phyloP scores from a whole-genome alignment of 2,797 vertebrate species.

The Poeciliopsis infans region DNA sequence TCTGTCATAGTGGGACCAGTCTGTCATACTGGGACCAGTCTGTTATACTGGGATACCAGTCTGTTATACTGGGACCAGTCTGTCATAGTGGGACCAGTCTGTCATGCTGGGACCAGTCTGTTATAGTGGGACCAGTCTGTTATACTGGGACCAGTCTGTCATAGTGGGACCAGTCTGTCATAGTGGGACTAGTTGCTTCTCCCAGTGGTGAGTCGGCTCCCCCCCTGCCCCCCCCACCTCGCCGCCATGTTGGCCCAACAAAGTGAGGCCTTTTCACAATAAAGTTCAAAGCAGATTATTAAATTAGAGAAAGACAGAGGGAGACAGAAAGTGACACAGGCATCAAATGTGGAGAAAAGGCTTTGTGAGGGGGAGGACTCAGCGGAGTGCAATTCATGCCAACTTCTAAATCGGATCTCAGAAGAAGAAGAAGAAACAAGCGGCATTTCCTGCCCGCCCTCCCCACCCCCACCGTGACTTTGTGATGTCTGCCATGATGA shows the following conservation, averaged over 20 bases:
- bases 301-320: slow-evolving; percentile 77
- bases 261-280: slow-evolving; percentile 64
- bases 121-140: no score
- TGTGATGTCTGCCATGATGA: slow-evolving; percentile 76
- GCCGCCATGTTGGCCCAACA: slow-evolving; percentile 46
- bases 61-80: no score
- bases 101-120: no score
- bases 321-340: slow-evolving; percentile 76
- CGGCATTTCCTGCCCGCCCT: slow-evolving; percentile 44
- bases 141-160: no score
- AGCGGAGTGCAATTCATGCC: slow-evolving; percentile 64
- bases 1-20: no score
- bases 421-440: slow-evolving; percentile 64
- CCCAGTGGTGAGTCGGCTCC: slow-evolving; percentile 8
- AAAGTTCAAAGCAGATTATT: slow-evolving; percentile 81
- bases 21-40: no score
- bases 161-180: no score
- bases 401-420: slow-evolving; percentile 69
- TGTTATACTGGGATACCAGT: no score
- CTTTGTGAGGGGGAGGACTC: slow-evolving; percentile 68
- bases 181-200: neutral
- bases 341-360: slow-evolving; percentile 74
- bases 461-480: slow-evolving; percentile 33
- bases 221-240: neutral
- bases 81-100: no score